phyloP scores from a whole-genome alignment of 2,113 vertebrate genomes.

The Ptilorrhoa leucosticta region DNA sequence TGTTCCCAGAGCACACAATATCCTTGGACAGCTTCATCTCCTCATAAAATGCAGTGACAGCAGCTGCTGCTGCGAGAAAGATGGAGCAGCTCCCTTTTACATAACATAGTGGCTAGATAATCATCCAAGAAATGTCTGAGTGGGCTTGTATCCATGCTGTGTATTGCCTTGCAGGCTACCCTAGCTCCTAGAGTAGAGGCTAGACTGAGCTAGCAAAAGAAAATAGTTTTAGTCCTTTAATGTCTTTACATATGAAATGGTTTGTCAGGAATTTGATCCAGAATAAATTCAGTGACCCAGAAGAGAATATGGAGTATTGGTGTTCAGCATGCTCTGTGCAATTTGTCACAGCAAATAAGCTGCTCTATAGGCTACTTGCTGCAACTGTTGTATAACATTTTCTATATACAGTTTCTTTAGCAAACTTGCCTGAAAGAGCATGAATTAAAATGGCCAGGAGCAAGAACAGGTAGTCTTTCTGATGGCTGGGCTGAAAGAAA shows the following conservation, averaged over 20 bases:
- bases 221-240: background rate
- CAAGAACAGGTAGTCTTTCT: background rate
- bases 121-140: background rate
- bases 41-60: background rate
- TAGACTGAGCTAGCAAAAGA: background rate
- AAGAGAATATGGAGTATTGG: background rate
- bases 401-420: background rate
- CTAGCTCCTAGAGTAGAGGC: background rate
- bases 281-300: constrained; percentile 23
- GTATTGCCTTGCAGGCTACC: background rate
- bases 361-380: background rate
- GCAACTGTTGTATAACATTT: background rate
- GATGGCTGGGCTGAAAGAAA: background rate
- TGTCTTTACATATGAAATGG: background rate
- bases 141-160: background rate
- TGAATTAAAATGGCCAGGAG: background rate
- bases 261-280: constrained; percentile 17
- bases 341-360: background rate
- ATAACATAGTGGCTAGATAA: background rate
- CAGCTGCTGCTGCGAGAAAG: background rate
- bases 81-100: background rate
- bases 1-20: background rate
- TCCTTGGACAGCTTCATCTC: background rate
- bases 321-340: background rate
- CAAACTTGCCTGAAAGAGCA: background rate